Evolutionary conservation across 2,113 vertebrate species (phyloP).

Genomic region (Notiomystis cincta): DNA sequence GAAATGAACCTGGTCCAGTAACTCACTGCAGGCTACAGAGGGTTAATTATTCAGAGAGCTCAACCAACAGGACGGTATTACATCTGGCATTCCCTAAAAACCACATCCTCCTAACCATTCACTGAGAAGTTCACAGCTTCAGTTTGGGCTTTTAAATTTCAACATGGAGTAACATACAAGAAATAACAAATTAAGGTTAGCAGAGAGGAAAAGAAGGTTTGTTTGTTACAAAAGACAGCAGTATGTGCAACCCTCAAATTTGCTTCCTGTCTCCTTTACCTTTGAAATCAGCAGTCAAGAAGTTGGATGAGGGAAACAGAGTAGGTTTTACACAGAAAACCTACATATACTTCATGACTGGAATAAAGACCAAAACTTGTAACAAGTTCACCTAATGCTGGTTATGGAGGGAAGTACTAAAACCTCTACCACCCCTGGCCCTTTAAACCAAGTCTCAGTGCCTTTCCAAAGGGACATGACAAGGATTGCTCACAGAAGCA

Average conservation of each 20-base stretch:
- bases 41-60: background rate
- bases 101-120: rapidly evolving
- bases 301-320: background rate
- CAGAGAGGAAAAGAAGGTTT: background rate
- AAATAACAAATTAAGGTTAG: background rate
- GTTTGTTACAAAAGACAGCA: background rate
- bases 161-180: background rate
- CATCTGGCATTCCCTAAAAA: background rate
- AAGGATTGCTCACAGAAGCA: background rate
- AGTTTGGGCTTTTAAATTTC: background rate
- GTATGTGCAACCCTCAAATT: background rate
- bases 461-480: background rate
- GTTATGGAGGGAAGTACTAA: background rate
- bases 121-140: background rate
- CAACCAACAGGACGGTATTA: background rate
- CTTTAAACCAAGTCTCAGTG: background rate
- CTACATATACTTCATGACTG: background rate
- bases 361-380: background rate
- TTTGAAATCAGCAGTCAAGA: background rate
- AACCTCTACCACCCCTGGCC: too few species aligned
- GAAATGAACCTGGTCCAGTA: background rate
- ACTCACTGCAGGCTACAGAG: background rate
- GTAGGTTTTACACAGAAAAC: background rate
- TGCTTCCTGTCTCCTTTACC: background rate
- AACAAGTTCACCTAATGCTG: background rate